Evolutionary conservation across 2,888 invertebrate species (phyloP), one percentile per base, ranked within the genome.

Genomic region (Mythimna pallens): DNA sequence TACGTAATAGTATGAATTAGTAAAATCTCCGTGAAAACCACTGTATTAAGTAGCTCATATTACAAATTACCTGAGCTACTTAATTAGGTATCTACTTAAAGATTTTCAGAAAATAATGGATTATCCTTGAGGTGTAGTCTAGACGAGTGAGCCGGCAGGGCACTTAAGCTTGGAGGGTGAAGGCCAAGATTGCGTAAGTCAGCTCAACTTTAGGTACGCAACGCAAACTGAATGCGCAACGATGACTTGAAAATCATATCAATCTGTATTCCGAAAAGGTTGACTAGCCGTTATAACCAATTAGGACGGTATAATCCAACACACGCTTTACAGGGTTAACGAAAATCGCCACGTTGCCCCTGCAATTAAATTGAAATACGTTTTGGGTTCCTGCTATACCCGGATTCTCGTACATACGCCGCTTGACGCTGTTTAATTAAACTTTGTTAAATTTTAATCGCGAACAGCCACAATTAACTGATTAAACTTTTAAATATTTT

Each of bases 301-400:
- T 86, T 87, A 81, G 80, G 74, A 80, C 69, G 78, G 59, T 76
- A 81, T 76, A 66, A 84, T 83, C 84, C 76, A 75, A 76, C 81
- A 84, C 78, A 72, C 76, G 64, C 22, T 74, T 73, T 77, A 82
- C 70, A 79, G 76, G 80, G 81, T 81, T 78, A 74, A 79, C 79
- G 82, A 81, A 85, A 91, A 88, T 89, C 84, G 80, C 86, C 79
- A 72, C 79, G 81, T 85, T 80, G 81, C 86, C 88, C 84, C 84
- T 89, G 89, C 80, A 83, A 88, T 86, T 89, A 90, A 92, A 92
- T 91, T 91, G 88, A 90, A 91, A 90, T 90, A 87, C 85, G 88
- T 87, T 86, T 85, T 84, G 80, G 80, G 89, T 87, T 89, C 89
- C 87, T 79, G 84, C 80, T 86, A 76, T 86, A 88, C 88, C 88